A percentile compares a stretch with the other conserved stretches of the same genome.
Conservation (phyloP, 2,113 vertebrate genomes). For the Panthera leo region DNA sequence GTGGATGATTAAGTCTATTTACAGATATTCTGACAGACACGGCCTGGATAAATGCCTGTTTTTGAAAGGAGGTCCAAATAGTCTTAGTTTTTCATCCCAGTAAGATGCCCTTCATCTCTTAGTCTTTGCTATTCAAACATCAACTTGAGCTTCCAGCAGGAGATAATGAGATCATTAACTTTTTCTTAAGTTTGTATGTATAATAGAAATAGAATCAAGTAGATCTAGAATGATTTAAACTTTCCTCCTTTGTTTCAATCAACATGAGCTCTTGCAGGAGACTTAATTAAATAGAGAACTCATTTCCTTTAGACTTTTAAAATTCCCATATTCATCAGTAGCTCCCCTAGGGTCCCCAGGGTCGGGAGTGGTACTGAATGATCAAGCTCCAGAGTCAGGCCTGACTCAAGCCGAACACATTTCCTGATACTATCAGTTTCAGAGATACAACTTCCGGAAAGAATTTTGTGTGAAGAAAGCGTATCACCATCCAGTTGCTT, state of each 20-base stretch:
- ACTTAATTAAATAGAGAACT: conserved; percentile 13
- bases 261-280: conserved; percentile 5
- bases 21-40: neutral
- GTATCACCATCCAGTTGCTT: neutral
- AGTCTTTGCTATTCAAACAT: neutral
- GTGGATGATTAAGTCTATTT: neutral
- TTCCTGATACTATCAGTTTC: neutral
- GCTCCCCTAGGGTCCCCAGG: neutral
- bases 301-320: conserved; percentile 33
- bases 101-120: neutral
- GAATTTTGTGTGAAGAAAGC: neutral
- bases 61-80: neutral
- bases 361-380: neutral
- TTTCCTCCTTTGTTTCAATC: conserved; percentile 23
- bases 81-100: neutral
- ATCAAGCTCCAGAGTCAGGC: neutral
- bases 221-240: neutral
- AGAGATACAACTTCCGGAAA: neutral
- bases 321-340: neutral
- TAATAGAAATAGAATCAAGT: conserved; percentile 12
- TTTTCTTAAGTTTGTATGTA: neutral
- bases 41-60: neutral
- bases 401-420: neutral
- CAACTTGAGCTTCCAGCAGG: neutral
- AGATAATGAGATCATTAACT: conserved; percentile 34